These are phyloP conservation scores for Melierax canorus DNA, from an alignment of 2,113 vertebrate genomes.

Conservation along the genomic window DNA sequence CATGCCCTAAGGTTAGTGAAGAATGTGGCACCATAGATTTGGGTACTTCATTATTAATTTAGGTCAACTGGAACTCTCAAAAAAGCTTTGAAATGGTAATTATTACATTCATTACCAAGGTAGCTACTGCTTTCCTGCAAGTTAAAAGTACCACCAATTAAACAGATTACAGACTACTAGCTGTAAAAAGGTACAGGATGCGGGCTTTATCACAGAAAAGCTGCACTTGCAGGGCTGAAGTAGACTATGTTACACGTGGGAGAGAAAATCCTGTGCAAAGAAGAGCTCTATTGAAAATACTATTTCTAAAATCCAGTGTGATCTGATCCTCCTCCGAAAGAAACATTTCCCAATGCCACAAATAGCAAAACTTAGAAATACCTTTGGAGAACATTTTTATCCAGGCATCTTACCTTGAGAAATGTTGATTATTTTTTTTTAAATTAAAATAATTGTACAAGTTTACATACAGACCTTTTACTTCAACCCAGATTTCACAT, in stretches of 20 bases:
- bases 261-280: neutral
- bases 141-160: neutral
- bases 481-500: neutral
- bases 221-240: neutral
- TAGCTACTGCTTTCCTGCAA: neutral
- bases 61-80: neutral
- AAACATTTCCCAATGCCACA: neutral
- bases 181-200: neutral
- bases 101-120: neutral
- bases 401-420: neutral
- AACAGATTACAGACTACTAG: neutral
- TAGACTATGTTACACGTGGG: neutral
- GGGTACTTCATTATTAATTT: neutral
- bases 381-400: neutral
- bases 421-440: neutral
- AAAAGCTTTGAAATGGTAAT: slow-evolving; percentile 17
- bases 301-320: neutral
- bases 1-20: neutral
- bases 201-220: neutral
- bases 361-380: neutral
- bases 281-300: neutral
- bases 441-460: neutral
- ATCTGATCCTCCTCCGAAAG: neutral
- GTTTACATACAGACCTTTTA: neutral
- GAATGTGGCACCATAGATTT: neutral